Evolutionary conservation across 1,140 invertebrate genomes (phyloP), one percentile per base, ranked within the genome.

Genomic region (Chlorops oryzae): DNA sequence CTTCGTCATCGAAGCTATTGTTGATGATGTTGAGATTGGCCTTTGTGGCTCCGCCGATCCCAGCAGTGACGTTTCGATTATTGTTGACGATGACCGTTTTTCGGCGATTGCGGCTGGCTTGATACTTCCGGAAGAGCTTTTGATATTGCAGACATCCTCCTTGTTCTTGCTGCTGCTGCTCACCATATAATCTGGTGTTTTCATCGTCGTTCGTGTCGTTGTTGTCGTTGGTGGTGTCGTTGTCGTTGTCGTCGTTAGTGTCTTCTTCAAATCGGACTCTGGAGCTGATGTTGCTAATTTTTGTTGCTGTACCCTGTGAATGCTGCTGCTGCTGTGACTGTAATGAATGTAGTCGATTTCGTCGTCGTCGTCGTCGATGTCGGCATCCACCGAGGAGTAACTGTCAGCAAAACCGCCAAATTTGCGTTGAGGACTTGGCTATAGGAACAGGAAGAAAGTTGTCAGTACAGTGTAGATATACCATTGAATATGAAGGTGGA

Each of bases 391-490:
- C 57, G 55, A 70, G 45, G 13, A 72, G 62, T 65, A 60, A 69
- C 40, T 67, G 68, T 72, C 69, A 72, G 68, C 69, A 72, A 41
- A 63, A 69, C 52, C 63, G 59, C 68, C 68, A 72, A 59, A 72
- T 61, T 57, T 69, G 70, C 20, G 63, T 63, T 5, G 67, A 63
- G 51, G 64, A 61, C 35, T 56, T 54, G 51, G 52, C 56, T 59
- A 28, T 3, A 10, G 23, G 32, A 3, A 10, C n/a, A n/a, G n/a
- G n/a, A n/a, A n/a, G n/a, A n/a, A n/a, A n/a, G n/a, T n/a, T n/a
- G n/a, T n/a, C n/a, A n/a, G n/a, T n/a, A n/a, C n/a, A n/a, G n/a
- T n/a, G n/a, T n/a, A n/a, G n/a, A n/a, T n/a, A n/a, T n/a, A n/a
- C n/a, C n/a, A n/a, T n/a, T n/a, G n/a, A n/a, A n/a, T n/a, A n/a